Evolutionary conservation across 2,888 invertebrate species (phyloP), one percentile per base, ranked within the genome.

Genomic region (Pseudanteris insignis): DNA sequence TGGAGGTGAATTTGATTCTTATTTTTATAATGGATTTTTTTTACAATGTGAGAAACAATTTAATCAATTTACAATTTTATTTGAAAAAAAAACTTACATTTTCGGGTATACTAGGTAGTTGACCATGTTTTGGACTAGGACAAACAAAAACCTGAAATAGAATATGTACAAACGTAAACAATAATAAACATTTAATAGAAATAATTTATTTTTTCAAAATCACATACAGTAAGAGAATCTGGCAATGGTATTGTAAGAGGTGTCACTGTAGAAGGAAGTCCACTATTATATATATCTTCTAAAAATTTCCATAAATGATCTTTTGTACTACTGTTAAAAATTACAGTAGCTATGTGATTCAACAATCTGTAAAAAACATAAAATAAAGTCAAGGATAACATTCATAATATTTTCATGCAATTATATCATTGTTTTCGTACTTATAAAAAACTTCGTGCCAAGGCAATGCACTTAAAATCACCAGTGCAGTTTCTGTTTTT

Each of bases 381-480:
- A n/a, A n/a, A n/a, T n/a, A n/a, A n/a, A n/a, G n/a, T n/a, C n/a
- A n/a, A n/a, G n/a, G n/a, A n/a, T n/a, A n/a, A n/a, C n/a, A n/a
- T n/a, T n/a, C n/a, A n/a, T n/a, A n/a, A n/a, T n/a, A n/a, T n/a
- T n/a, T n/a, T n/a, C n/a, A n/a, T n/a, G n/a, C n/a, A 34, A 18
- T 18, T 15, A 21, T 24, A 28, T 36, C n/a, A 18, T 18, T 18
- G 3, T 18, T 18, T 18, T 18, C 9, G 83, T 82, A 90, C 90
- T 89, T 92, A 84, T 92, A 94, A 84, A 98, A 97, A 74, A 91
- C 90, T 81, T 96, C 95, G 79, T 96, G 96, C 96, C 96, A 98
- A 69, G 96, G 96, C 74, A 97, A 84, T 79, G 90, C 92, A 75
- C 96, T 96, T 67, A 91, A 83, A 67, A 94, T 81, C 34, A 94